These are phyloP conservation scores for Gonioctena quinquepunctata DNA, from an alignment of 1,140 invertebrate genomes.

Conservation along the genomic window DNA sequence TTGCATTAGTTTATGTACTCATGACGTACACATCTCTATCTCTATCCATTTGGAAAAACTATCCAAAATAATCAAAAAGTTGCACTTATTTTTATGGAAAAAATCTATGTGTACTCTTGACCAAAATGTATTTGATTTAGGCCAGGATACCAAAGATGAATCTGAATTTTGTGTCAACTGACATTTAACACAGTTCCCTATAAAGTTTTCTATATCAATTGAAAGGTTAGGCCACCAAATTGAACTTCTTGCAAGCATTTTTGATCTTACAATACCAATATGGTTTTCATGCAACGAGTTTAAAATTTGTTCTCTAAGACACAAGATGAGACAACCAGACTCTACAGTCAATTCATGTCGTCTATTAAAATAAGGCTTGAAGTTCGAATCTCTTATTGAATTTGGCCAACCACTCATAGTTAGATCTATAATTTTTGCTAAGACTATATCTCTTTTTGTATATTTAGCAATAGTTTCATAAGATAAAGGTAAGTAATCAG, in stretches of 20 bases:
- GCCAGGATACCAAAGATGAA: slow-evolving; percentile 7
- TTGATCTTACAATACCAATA: slow-evolving; percentile 55
- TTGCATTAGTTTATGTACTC: slow-evolving; percentile 12
- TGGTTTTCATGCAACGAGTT: slow-evolving; percentile 43
- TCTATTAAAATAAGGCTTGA: slow-evolving; percentile 9
- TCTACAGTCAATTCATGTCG: no score
- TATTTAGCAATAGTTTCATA: not conserved
- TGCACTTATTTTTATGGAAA: no score
- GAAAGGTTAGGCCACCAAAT: slow-evolving; percentile 58
- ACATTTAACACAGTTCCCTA: slow-evolving; percentile 40
- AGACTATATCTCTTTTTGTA: slow-evolving; percentile 11
- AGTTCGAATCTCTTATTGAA: no score
- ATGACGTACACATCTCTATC: slow-evolving; percentile 32
- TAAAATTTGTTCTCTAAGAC: not conserved
- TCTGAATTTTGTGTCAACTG: slow-evolving; percentile 6
- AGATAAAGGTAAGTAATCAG: not conserved
- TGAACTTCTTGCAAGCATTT: slow-evolving; percentile 49
- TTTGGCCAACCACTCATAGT: slow-evolving; percentile 13
- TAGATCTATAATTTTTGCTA: slow-evolving; percentile 4
- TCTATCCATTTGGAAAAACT: slow-evolving; percentile 37
- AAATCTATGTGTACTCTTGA: slow-evolving; percentile 26
- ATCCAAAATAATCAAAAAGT: slow-evolving; percentile 19
- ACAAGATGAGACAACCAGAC: not conserved
- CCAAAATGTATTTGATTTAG: slow-evolving; percentile 14
- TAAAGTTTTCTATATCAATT: slow-evolving; percentile 43